These are phyloP conservation scores for Parnassius smintheus DNA, from an alignment of 2,888 invertebrate species.

Conservation along the genomic window DNA sequence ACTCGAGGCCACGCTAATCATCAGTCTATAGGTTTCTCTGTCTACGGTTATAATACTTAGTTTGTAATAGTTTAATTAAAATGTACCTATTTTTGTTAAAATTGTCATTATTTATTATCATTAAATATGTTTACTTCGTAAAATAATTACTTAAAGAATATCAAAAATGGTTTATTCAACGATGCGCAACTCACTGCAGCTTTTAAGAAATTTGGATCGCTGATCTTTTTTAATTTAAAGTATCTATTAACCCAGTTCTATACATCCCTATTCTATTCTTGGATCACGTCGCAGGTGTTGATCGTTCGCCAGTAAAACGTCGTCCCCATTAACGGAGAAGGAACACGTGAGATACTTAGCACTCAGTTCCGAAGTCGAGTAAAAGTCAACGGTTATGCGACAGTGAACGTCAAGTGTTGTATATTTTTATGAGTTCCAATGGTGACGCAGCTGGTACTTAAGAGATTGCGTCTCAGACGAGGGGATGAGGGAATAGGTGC, in stretches of 20 bases:
- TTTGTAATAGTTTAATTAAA: too few species aligned
- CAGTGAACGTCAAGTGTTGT: conserved; percentile 51
- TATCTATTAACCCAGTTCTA: conserved; percentile 47
- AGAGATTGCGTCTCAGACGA: conserved; percentile 45
- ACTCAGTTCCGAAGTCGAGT: conserved; percentile 64
- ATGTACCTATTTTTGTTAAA: too few species aligned
- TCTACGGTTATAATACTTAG: too few species aligned
- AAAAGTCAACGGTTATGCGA: conserved; percentile 60
- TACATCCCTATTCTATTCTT: conserved; percentile 42
- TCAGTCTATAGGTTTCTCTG: too few species aligned
- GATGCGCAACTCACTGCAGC: not conserved
- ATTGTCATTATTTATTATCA: too few species aligned
- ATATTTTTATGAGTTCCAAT: conserved; percentile 60
- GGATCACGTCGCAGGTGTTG: conserved; percentile 60
- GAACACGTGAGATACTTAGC: conserved; percentile 68
- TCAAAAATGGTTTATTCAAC: not conserved
- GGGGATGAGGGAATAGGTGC: conserved; percentile 34
- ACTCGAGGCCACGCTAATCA: too few species aligned
- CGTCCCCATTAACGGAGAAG: conserved; percentile 53
- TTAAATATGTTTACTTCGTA: too few species aligned
- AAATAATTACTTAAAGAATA: too few species aligned
- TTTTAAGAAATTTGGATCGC: conserved; percentile 2
- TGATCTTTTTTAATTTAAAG: conserved; percentile 16
- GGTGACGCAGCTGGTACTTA: conserved; percentile 49
- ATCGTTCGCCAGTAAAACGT: conserved; percentile 56